Conservation (phyloP, 2,797 vertebrate species). For the Linurgus olivaceus region DNA sequence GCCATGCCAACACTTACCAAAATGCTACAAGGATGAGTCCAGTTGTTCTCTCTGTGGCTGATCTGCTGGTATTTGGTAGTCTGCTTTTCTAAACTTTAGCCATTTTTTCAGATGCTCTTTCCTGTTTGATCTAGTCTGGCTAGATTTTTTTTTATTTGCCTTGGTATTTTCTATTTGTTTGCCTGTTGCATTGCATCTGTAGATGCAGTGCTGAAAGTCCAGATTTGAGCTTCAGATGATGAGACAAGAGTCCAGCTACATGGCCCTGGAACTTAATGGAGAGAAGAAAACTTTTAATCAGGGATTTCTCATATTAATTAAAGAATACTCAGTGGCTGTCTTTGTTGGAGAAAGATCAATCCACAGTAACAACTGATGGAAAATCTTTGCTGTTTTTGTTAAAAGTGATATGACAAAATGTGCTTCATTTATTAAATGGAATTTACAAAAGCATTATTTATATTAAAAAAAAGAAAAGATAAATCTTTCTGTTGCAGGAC, state of each 20-base stretch:
- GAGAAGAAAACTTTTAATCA: neutral
- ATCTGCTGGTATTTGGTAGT: neutral
- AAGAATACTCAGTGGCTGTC: neutral
- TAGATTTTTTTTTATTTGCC: neutral
- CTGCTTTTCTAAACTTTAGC: neutral
- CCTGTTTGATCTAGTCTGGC: neutral
- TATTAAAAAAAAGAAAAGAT: neutral
- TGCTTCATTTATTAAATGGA: neutral
- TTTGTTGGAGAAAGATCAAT: conserved; percentile 19
- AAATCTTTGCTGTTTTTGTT: conserved; percentile 30
- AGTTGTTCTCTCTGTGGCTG: neutral
- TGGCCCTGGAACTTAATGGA: neutral
- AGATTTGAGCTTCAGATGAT: neutral
- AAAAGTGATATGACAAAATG: conserved; percentile 11
- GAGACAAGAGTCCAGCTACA: neutral
- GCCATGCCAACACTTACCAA: neutral
- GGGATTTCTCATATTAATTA: neutral
- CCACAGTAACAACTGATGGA: neutral
- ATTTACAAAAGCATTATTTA: conserved; percentile 37
- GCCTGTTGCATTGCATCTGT: neutral
- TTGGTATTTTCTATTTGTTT: neutral
- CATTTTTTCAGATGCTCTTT: neutral
- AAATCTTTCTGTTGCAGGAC: conserved; percentile 5
- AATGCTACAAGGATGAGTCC: rapidly evolving
- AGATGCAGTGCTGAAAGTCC: neutral